Base-by-base conservation (phyloP, 2,888 invertebrate species). In the Dendrolimus pini region DNA sequence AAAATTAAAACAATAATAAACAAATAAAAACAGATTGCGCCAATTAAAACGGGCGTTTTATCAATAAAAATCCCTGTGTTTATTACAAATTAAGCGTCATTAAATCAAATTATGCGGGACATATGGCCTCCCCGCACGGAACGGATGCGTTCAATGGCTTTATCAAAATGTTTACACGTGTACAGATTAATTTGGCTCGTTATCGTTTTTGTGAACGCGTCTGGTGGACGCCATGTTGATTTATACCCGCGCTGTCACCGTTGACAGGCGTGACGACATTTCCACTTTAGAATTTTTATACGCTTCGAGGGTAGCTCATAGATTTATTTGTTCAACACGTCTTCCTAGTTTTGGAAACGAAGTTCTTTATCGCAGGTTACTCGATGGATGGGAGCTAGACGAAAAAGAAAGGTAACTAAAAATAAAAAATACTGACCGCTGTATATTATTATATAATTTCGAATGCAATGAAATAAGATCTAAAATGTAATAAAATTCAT, bases 131-230 rank as follows among this genome's bases (percentile, higher is more conserved):
- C 47, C 47, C 47, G 47, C 30, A 30, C 47, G 47, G 47, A 12
- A 47, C 47, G 47, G 69, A 62, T 61, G 68, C 68, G 69, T 68
- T 70, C 72, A 70, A 70, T 68, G 74, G 71, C 72, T 76, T 83
- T 84, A 86, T 85, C 83, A 82, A 80, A 82, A 80, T 83, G 85
- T 80, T 81, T 80, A 83, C 88, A 88, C 84, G 86, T 88, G 88
- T 82, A 78, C 65, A 70, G 74, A 83, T 86, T 83, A 85, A 85
- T 85, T 83, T 71, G 75, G 70, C 75, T 77, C 69, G 77, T 83
- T 87, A 87, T 85, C 83, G 81, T 66, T 70, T 69, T 72, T 75
- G 72, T 77, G 73, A 73, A 75, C 71, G 76, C 71, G 74, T 69
- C 69, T 72, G 69, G 72, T 75, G 72, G 60, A 67, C 67, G 68